Conservation (phyloP, 2,113 vertebrate genomes). For the Pelmatolapia mariae region DNA sequence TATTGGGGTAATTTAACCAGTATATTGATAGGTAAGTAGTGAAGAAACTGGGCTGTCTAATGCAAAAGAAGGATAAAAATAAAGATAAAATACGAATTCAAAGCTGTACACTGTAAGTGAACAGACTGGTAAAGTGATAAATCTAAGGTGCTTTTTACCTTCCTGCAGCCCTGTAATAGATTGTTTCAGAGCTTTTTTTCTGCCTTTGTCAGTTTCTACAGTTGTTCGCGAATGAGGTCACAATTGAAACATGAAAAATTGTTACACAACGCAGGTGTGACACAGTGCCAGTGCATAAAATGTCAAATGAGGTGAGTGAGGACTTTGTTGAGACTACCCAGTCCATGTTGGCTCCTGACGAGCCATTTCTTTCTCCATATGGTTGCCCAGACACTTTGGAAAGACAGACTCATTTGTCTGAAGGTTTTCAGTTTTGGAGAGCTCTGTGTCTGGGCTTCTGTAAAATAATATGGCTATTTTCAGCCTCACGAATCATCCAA, state of each 20-base stretch:
- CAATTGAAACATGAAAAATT: background rate
- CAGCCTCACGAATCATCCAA: slow-evolving; percentile 8
- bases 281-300: background rate
- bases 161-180: background rate
- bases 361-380: slow-evolving; percentile 13
- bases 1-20: background rate
- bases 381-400: slow-evolving; percentile 39
- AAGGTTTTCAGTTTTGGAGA: slow-evolving; percentile 8
- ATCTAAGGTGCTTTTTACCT: background rate
- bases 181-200: background rate
- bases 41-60: background rate
- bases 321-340: slow-evolving; percentile 19
- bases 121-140: background rate
- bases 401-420: slow-evolving; percentile 49
- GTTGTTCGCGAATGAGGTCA: background rate
- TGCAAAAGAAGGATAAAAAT: background rate
- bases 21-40: background rate
- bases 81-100: background rate
- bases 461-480: slow-evolving; percentile 44
- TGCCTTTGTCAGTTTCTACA: background rate
- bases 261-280: background rate
- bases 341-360: slow-evolving; percentile 26
- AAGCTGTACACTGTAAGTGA: background rate
- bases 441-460: slow-evolving; percentile 26
- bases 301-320: slow-evolving; percentile 42